Conservation (phyloP, 2,888 invertebrate genomes). For the Andrena bucephala region DNA sequence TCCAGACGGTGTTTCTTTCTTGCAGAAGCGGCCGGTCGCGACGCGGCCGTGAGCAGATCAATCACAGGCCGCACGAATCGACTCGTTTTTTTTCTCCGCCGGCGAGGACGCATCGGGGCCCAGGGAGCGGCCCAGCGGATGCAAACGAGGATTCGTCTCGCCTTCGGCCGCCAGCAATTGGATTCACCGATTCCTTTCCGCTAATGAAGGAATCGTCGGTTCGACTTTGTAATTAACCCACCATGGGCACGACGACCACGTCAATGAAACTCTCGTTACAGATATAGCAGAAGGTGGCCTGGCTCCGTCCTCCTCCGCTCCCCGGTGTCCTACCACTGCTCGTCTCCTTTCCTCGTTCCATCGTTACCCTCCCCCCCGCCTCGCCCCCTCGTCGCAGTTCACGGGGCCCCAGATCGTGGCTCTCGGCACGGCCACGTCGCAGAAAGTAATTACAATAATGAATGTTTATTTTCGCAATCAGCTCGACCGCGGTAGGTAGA, state of each 20-base stretch:
- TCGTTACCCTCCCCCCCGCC: conserved; percentile 39
- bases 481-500: conserved; percentile 81
- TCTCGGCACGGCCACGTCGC: conserved; percentile 78
- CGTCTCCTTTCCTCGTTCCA: conserved; percentile 35
- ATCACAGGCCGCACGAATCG: conserved; percentile 50
- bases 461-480: conserved; percentile 84
- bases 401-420: conserved; percentile 66
- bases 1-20: conserved; percentile 26
- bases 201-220: conserved; percentile 81
- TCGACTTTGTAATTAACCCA: conserved; percentile 80
- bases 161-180: conserved; percentile 53
- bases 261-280: conserved; percentile 78
- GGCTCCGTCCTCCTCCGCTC: conserved; percentile 24
- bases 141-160: conserved; percentile 72
- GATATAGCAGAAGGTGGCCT: conserved; percentile 56
- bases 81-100: conserved; percentile 17
- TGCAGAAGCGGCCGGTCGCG: conserved; percentile 57
- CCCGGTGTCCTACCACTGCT: conserved; percentile 2
- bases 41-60: conserved; percentile 62
- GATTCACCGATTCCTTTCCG: conserved; percentile 72
- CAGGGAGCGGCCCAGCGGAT: conserved; percentile 52
- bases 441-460: conserved; percentile 83
- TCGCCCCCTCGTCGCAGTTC: conserved; percentile 51
- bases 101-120: conserved; percentile 19
- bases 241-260: conserved; percentile 69